These are phyloP conservation scores for Apogon talboti DNA, from an alignment of 2,797 vertebrate species.

Conservation along the genomic window DNA sequence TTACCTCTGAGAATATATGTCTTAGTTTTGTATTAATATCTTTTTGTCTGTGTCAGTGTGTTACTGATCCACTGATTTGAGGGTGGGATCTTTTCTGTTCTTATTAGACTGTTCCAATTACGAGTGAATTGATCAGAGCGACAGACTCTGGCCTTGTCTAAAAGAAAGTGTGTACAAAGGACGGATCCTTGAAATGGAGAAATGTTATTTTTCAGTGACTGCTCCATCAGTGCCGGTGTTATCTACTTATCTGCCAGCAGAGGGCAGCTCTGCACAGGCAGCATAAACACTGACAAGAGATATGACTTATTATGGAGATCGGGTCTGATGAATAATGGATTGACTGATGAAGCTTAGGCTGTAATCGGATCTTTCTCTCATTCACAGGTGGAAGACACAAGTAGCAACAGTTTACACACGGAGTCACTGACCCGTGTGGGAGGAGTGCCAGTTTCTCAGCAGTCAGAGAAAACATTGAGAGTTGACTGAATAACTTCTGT, in stretches of 20 bases:
- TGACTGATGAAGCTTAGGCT: conserved; percentile 32
- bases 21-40: no score
- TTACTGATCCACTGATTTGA: no score
- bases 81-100: no score
- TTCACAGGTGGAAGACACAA: conserved; percentile 20
- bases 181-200: no score
- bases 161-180: no score
- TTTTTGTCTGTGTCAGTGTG: no score
- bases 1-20: no score
- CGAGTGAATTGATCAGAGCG: no score
- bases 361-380: conserved; percentile 48
- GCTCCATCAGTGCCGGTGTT: not conserved
- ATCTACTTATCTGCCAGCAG: conserved; percentile 31
- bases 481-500: not conserved
- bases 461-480: conserved; percentile 9
- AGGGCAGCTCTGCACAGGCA: conserved; percentile 43
- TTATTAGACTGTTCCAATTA: no score
- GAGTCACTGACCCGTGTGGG: conserved; percentile 36
- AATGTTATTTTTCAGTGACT: no score
- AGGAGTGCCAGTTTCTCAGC: conserved; percentile 17
- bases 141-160: no score
- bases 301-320: conserved; percentile 24
- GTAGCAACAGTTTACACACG: conserved; percentile 2
- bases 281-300: not conserved
- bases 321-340: conserved; percentile 57